phyloP scores from a whole-genome alignment of 92 coral and sea anemone species.

The Zoanthus sansibaricus region DNA sequence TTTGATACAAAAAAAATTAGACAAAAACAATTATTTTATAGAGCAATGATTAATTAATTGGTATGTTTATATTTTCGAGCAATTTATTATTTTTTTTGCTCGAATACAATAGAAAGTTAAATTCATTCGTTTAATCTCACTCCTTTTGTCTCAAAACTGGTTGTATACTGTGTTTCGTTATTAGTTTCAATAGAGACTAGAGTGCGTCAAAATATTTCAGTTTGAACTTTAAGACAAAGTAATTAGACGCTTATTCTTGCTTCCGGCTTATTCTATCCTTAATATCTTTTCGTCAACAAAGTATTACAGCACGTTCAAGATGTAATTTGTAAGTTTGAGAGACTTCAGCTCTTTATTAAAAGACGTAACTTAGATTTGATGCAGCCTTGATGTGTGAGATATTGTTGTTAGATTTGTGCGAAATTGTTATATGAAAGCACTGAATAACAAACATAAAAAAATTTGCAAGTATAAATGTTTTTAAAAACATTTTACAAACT shows the following conservation, averaged over 20 bases:
- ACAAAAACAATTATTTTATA: background rate
- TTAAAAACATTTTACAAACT: background rate
- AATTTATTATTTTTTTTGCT: constrained; percentile 7
- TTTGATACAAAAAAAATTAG: background rate
- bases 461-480: background rate
- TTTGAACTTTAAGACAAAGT: background rate
- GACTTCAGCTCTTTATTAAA: background rate
- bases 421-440: background rate
- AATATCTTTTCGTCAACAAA: background rate
- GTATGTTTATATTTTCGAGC: background rate
- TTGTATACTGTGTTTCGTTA: background rate
- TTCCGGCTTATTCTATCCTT: background rate
- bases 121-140: background rate
- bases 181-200: background rate
- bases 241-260: background rate
- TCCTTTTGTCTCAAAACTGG: background rate
- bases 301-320: background rate
- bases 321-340: background rate
- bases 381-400: background rate
- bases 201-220: background rate
- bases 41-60: background rate
- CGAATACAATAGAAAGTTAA: background rate
- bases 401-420: background rate
- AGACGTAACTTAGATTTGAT: background rate
- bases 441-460: background rate